phyloP scores from a whole-genome alignment of 2,113 vertebrate genomes.

The Callopanchax toddi region DNA sequence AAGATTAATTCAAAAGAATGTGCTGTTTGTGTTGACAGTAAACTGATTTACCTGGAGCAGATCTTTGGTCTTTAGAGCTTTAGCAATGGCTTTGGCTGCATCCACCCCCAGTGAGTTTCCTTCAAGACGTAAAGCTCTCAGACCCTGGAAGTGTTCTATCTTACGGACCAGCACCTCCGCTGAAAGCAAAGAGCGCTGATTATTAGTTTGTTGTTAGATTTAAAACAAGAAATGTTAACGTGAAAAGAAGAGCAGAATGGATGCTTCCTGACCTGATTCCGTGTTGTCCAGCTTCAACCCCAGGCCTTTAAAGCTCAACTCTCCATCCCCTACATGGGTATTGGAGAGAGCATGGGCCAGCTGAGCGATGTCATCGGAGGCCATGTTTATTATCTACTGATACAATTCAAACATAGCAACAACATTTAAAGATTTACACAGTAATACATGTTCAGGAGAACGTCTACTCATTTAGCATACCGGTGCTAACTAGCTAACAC shows the following conservation, averaged over 20 bases:
- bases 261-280: constrained; percentile 82
- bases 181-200: constrained; percentile 34
- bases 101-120: constrained; percentile 96
- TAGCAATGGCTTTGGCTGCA: constrained; percentile 91
- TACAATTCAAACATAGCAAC: too few species aligned
- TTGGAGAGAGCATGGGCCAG: constrained; percentile 89
- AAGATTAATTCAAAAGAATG: too few species aligned
- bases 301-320: constrained; percentile 91
- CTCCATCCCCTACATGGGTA: constrained; percentile 89
- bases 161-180: constrained; percentile 87
- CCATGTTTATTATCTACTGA: constrained; percentile 73
- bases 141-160: constrained; percentile 85
- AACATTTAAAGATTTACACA: too few species aligned
- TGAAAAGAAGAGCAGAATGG: not conserved
- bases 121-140: constrained; percentile 89
- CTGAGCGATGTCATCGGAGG: constrained; percentile 90
- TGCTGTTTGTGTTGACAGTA: too few species aligned
- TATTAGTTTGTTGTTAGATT: not conserved
- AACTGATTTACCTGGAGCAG: constrained; percentile 83
- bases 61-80: constrained; percentile 88
- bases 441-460: not conserved
- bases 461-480: not conserved
- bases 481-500: constrained; percentile 32
- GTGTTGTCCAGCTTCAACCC: constrained; percentile 91
- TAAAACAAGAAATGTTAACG: not conserved